Conservation (phyloP, 2,797 vertebrate species). For the Enteromius thamalakanensis region DNA sequence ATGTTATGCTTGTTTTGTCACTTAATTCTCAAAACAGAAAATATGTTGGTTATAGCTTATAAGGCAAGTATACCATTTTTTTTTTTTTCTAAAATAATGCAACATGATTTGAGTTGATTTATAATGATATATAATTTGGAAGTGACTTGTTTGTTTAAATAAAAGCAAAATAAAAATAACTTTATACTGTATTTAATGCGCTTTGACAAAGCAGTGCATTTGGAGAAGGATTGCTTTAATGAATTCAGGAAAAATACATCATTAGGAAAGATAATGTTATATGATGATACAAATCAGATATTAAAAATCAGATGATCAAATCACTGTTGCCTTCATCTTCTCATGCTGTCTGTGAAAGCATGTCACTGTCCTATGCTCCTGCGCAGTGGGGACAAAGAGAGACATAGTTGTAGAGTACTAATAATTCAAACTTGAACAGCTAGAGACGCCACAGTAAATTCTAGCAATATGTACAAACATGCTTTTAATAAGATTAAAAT, state of each 20-base stretch:
- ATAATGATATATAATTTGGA: neutral
- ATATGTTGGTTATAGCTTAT: neutral
- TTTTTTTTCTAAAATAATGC: neutral
- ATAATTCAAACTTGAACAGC: neutral
- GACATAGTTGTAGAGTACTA: neutral
- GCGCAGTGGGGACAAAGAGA: neutral
- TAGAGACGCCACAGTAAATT: neutral
- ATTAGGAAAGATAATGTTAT: neutral
- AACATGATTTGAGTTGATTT: neutral
- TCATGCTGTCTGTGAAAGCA: neutral
- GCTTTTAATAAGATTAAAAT: neutral
- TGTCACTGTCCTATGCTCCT: neutral
- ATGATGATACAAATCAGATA: neutral
- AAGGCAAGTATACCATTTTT: neutral
- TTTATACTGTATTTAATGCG: neutral
- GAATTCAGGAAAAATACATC: neutral
- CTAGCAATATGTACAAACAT: neutral
- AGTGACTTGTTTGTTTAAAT: neutral
- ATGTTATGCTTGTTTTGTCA: neutral
- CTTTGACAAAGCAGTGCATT: neutral
- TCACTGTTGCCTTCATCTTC: slow-evolving; percentile 14
- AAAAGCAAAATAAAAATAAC: neutral
- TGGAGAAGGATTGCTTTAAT: slow-evolving; percentile 33
- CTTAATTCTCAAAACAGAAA: neutral
- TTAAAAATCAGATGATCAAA: neutral